These are phyloP conservation scores for Euleptes europaea DNA, from an alignment of 2,113 vertebrate genomes.

Conservation along the genomic window DNA sequence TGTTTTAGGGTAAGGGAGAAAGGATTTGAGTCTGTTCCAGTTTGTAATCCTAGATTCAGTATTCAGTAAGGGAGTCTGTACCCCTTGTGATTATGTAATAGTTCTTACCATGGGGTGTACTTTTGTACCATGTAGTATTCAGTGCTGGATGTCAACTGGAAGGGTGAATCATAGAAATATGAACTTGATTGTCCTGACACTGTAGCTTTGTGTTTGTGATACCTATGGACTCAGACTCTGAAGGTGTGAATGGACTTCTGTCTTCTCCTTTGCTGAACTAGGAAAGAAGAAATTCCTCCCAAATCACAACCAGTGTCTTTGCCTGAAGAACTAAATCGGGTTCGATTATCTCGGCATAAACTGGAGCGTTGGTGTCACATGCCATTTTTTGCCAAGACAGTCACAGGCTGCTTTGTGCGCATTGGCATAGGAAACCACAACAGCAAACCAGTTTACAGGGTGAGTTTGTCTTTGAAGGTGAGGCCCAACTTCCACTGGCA, in stretches of 20 bases:
- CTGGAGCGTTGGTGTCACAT: conserved; percentile 99
- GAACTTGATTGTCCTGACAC: background rate
- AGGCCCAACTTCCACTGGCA: background rate
- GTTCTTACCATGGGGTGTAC: background rate
- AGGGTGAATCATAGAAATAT: background rate
- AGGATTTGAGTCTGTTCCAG: background rate
- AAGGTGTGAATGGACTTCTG: background rate
- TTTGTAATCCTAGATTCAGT: background rate
- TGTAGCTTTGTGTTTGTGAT: background rate
- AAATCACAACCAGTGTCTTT: conserved; percentile 95
- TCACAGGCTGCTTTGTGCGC: conserved; percentile 95
- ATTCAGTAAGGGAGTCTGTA: background rate
- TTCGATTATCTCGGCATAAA: conserved; percentile 96
- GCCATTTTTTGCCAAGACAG: conserved; percentile 98
- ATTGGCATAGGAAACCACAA: conserved; percentile 99
- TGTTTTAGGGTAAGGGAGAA: background rate
- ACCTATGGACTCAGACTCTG: background rate
- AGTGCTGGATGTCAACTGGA: background rate
- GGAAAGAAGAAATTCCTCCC: conserved; percentile 94
- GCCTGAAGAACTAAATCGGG: conserved; percentile 92
- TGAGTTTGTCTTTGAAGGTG: conserved; percentile 59
- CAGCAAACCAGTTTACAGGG: conserved; percentile 97
- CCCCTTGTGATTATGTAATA: background rate
- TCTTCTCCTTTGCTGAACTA: conserved; percentile 58
- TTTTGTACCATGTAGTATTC: background rate